Conservation (phyloP, 30 jellyfish, hydroid and myxozoan species). For the Turritopsis rubra region DNA sequence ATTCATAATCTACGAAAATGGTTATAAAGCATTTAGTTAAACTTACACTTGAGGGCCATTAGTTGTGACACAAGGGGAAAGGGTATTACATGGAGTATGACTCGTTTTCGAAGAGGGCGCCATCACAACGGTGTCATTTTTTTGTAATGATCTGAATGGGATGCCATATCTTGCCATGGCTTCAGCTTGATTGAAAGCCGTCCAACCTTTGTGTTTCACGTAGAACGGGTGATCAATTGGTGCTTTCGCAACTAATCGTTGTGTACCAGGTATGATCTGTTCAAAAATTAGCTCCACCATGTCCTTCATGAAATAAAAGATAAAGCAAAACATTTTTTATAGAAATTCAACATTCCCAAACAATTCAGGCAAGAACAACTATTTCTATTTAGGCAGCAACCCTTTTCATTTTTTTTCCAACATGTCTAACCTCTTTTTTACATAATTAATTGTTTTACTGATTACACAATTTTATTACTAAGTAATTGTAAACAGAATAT, state of each 20-base stretch:
- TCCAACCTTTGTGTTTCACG: slow-evolving; percentile 90
- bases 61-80: slow-evolving; percentile 77
- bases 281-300: slow-evolving; percentile 75
- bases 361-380: too few relatives aligned
- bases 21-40: background rate
- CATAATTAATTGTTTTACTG: too few relatives aligned
- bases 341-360: background rate
- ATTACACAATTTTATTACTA: too few relatives aligned
- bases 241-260: slow-evolving; percentile 63
- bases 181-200: slow-evolving; percentile 86
- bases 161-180: slow-evolving; percentile 86
- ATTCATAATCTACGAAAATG: background rate
- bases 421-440: too few relatives aligned
- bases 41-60: slow-evolving; percentile 34
- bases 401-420: too few relatives aligned
- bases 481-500: too few relatives aligned
- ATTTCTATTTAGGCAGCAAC: too few relatives aligned
- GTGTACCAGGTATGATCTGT: slow-evolving; percentile 79
- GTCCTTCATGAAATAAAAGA: slow-evolving; percentile 58
- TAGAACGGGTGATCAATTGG: slow-evolving; percentile 87
- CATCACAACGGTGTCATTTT: slow-evolving; percentile 67
- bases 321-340: too few relatives aligned
- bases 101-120: slow-evolving; percentile 38
- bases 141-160: slow-evolving; percentile 61
- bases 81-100: slow-evolving; percentile 51